A percentile compares a stretch with the other conserved stretches of the same genome.
phyloP scores from a whole-genome alignment of 53 echinoderm and acorn worm genomes.

The Astropecten irregularis region DNA sequence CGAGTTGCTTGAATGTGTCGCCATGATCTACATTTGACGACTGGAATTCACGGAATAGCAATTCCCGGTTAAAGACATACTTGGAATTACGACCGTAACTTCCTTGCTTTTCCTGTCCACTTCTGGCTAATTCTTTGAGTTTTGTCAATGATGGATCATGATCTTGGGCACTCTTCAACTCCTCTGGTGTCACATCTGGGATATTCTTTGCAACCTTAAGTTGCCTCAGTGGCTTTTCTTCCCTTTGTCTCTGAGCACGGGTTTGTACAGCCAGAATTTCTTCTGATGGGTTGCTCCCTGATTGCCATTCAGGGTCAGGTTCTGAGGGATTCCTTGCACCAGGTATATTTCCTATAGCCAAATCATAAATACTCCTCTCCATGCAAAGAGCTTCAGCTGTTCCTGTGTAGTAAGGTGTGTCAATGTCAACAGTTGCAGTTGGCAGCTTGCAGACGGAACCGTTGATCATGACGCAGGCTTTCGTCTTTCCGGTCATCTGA shows the following conservation, averaged over 20 bases:
- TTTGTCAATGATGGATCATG: background rate
- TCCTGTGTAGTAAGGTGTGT: conserved; percentile 42
- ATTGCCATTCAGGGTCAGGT: background rate
- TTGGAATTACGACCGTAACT: conserved; percentile 9
- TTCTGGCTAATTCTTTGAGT: conserved; percentile 1
- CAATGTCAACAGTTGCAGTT: background rate
- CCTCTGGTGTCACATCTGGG: conserved; percentile 21
- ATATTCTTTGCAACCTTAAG: conserved; percentile 29
- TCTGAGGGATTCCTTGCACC: background rate
- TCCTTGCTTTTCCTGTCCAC: background rate
- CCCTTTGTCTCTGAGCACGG: background rate
- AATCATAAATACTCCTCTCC: conserved; percentile 30
- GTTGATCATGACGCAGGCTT: conserved; percentile 21
- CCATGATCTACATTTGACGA: conserved; percentile 18
- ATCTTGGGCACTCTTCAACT: conserved; percentile 10
- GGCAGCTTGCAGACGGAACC: conserved; percentile 39
- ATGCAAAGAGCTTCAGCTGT: conserved; percentile 30
- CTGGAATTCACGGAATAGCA: conserved; percentile 38
- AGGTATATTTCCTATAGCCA: background rate
- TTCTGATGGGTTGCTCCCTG: no score
- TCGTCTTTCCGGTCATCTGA: background rate
- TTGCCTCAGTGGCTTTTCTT: conserved; percentile 11
- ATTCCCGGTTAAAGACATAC: background rate
- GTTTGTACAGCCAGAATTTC: conserved; percentile 40
- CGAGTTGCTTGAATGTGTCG: background rate